A percentile compares a stretch with the other conserved stretches of the same genome.
phyloP scores from a whole-genome alignment of 1,140 invertebrate genomes.

The Pinna nobilis region DNA sequence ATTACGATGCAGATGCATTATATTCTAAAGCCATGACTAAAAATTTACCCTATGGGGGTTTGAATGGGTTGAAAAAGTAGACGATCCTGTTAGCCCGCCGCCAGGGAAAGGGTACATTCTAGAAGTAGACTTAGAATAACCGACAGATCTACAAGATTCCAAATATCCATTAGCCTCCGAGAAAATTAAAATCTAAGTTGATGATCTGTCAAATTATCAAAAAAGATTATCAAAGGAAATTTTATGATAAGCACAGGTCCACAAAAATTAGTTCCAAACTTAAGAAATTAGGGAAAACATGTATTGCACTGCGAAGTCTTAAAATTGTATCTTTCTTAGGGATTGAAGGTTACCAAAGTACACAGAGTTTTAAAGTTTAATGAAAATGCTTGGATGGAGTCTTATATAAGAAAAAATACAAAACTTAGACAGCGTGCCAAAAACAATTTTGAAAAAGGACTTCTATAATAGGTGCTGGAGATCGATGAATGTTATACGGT shows the following conservation, averaged over 20 bases:
- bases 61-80: slow-evolving; percentile 27
- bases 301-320: slow-evolving; percentile 44
- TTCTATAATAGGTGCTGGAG: not conserved
- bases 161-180: slow-evolving; percentile 41
- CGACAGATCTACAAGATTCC: slow-evolving; percentile 41
- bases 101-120: slow-evolving; percentile 11
- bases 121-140: slow-evolving; percentile 44
- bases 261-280: slow-evolving; percentile 30
- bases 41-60: slow-evolving; percentile 25
- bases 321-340: slow-evolving; percentile 5
- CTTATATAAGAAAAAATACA: not conserved
- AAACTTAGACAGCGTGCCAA: not conserved
- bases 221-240: no score
- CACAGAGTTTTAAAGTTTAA: slow-evolving; percentile 7
- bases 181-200: not conserved
- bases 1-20: slow-evolving; percentile 41
- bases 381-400: not conserved
- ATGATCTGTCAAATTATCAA: no score
- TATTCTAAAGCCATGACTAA: slow-evolving; percentile 30
- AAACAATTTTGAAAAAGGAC: not conserved
- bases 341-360: slow-evolving; percentile 39
- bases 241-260: no score
- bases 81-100: not conserved
- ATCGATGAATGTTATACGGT: no score
- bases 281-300: slow-evolving; percentile 39